Base-by-base conservation (phyloP, 2,797 vertebrate genomes). In the Coendou prehensilis region DNA sequence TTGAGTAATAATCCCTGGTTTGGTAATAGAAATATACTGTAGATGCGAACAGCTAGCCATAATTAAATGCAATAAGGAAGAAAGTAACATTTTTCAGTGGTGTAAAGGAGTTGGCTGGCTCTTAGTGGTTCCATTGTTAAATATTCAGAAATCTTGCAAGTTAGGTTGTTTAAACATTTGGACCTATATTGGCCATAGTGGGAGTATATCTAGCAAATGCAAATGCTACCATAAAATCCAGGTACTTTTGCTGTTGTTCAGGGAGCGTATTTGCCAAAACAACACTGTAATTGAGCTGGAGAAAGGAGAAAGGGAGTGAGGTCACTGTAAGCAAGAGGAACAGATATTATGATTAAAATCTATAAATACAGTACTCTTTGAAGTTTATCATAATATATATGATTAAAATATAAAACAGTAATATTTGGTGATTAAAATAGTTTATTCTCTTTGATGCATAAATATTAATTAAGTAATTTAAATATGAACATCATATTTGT, bases 81-180 rank as follows among this genome's bases (percentile, higher is more conserved):
- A 67, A 63, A 41, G 0, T 71, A 22, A 8, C 20, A 45, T 47
- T 94, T 95, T 22, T 76, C 47, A 92, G 64, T 87, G n/a, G 7
- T 59, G 4, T 63, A 61, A 82, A 9, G 17, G 9, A 75, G 15
- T 8, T 95, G 73, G 28, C 69, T 75, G 50, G 14, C 22, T 88
- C 41, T 92, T 54, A 54, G 54, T 33, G 64, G 4, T 30, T 78
- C 41, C 41, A 23, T 71, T 30, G 73, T 80, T 76, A 92, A 67
- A 81, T 67, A 94, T 30, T 81, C 47, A 95, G 63, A 54, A 88
- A 67, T 82, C 30, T 69, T 56, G 28, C 76, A 45, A 73, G 18
- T n/a, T 92, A 37, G 13, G 11, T 73, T 86, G 47, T 75, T 90
- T 85, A 95, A 61, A 4, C 9, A 73, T 67, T 78, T 75, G 71